phyloP scores from a whole-genome alignment of 2,888 invertebrate species.

The Caenorhabditis macrosperma region DNA sequence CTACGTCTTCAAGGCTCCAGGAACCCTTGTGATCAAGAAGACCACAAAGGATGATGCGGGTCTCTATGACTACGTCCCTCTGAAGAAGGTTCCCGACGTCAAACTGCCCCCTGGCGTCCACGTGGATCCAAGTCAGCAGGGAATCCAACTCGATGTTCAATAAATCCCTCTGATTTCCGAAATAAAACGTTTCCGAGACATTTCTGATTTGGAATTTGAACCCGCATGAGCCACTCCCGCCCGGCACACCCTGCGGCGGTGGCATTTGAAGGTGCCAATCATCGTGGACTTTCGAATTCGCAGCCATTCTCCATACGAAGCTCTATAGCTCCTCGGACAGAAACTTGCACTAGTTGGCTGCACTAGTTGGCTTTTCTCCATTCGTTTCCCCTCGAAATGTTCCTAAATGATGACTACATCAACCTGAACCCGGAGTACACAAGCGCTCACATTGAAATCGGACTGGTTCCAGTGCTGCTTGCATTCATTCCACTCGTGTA shows the following conservation, averaged over 20 bases:
- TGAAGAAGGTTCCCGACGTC: not conserved
- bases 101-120: constrained; percentile 14
- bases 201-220: not conserved
- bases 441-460: not conserved
- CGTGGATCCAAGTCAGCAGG: not conserved
- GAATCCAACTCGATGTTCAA: not conserved
- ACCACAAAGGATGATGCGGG: constrained; percentile 1
- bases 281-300: not conserved
- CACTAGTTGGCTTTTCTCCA: no score
- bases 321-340: not conserved
- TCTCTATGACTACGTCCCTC: constrained; percentile 6
- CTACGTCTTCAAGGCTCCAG: constrained; percentile 12
- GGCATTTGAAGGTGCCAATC: not conserved
- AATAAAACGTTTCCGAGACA: no score
- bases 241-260: not conserved
- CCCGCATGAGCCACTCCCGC: not conserved
- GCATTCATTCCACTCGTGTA: not conserved
- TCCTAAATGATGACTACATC: not conserved
- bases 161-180: not conserved
- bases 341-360: not conserved
- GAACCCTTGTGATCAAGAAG: constrained; percentile 16
- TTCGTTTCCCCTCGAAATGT: not conserved
- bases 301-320: not conserved
- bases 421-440: not conserved
- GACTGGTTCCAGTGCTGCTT: not conserved